Percentiles rank a stretch among this genome's conserved stretches.
phyloP scores from a whole-genome alignment of 2,888 invertebrate genomes.

The Deilephila elpenor region DNA sequence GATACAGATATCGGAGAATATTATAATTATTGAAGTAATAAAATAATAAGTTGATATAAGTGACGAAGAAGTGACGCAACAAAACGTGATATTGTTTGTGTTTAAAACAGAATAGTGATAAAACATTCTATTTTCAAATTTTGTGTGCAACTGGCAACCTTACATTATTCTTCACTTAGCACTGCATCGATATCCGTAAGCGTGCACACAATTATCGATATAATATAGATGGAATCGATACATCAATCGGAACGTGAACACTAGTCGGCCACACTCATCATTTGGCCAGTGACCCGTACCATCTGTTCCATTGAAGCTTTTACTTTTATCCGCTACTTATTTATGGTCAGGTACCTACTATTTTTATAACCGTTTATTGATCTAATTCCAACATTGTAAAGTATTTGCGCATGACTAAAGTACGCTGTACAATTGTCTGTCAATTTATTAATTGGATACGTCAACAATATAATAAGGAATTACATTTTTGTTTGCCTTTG shows the following conservation, averaged over 20 bases:
- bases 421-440: not conserved
- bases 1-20: not conserved
- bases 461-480: no score
- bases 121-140: not conserved
- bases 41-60: no score
- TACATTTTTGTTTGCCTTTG: not conserved
- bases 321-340: constrained; percentile 35
- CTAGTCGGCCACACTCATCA: constrained; percentile 47
- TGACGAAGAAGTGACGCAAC: no score
- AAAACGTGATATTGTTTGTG: not conserved
- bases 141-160: not conserved
- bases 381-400: not conserved
- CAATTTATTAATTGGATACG: not conserved
- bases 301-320: constrained; percentile 49
- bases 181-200: constrained; percentile 48
- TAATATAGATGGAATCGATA: constrained; percentile 59
- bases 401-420: not conserved
- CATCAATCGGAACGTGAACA: constrained; percentile 54
- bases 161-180: constrained; percentile 29
- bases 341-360: constrained; percentile 28
- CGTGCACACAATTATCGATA: constrained; percentile 56
- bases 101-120: not conserved
- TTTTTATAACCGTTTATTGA: constrained; percentile 34
- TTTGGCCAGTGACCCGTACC: constrained; percentile 61
- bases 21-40: no score